Evolutionary conservation across 2,113 vertebrate genomes (phyloP).

Genomic region (Pelusios castaneus): DNA sequence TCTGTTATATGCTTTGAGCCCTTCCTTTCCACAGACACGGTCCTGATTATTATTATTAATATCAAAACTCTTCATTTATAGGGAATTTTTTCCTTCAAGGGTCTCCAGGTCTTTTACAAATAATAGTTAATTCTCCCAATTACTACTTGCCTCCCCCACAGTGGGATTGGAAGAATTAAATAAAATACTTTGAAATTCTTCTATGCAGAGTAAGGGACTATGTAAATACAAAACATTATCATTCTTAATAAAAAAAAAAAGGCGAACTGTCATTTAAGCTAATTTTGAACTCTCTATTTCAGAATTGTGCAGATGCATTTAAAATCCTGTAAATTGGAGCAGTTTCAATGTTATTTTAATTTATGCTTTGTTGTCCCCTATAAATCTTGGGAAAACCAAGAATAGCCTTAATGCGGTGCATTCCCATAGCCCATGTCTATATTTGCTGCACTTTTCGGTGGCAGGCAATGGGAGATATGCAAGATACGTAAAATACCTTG

Average conservation of each 20-base stretch:
- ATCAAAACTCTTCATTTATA: neutral
- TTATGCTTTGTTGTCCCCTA: neutral
- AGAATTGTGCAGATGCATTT: conserved; percentile 6
- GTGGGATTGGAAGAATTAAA: neutral
- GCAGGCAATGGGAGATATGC: too few species aligned
- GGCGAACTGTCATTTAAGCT: neutral
- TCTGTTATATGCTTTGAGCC: neutral
- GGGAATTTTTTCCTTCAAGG: neutral
- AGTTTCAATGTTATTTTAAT: conserved; percentile 4
- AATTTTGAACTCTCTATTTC: neutral
- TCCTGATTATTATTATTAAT: neutral
- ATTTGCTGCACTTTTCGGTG: too few species aligned
- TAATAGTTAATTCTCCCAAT: neutral
- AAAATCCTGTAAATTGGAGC: neutral
- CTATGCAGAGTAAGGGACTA: neutral
- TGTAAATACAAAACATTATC: neutral
- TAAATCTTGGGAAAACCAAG: neutral
- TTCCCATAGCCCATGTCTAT: too few species aligned
- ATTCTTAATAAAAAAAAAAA: too few species aligned
- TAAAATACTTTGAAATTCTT: neutral
- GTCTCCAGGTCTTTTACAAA: neutral
- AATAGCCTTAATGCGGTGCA: neutral
- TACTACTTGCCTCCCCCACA: neutral
- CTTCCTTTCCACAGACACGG: neutral
- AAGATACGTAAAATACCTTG: too few species aligned